Evolutionary conservation across 2,888 invertebrate genomes (phyloP).

Genomic region (Epistrophe grossulariae): DNA sequence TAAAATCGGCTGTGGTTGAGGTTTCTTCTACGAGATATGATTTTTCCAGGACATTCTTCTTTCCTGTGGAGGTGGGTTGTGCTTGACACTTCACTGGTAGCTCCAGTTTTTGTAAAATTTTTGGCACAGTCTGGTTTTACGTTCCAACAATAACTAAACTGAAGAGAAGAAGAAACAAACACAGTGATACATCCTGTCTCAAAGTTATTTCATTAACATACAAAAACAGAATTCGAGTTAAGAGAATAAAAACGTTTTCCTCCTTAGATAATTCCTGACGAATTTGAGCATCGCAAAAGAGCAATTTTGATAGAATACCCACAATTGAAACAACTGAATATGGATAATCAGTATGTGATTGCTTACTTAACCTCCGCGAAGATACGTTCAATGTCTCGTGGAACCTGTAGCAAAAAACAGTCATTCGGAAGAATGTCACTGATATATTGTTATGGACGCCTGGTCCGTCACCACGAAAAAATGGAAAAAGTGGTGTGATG

Average conservation of each 20-base stretch:
- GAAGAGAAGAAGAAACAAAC: constrained; percentile 80
- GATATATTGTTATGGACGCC: no score
- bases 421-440: constrained; percentile 79
- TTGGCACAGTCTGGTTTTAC: constrained; percentile 77
- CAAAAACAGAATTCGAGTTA: constrained; percentile 80
- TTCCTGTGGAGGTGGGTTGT: constrained; percentile 12
- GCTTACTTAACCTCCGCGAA: constrained; percentile 77
- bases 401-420: constrained; percentile 78
- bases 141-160: constrained; percentile 77
- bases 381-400: constrained; percentile 77
- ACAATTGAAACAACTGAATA: constrained; percentile 79
- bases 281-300: constrained; percentile 78
- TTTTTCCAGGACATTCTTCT: constrained; percentile 30
- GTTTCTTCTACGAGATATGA: constrained; percentile 51
- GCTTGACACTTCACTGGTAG: constrained; percentile 79
- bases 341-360: constrained; percentile 76
- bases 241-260: constrained; percentile 78
- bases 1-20: background rate
- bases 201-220: constrained; percentile 78
- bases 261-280: constrained; percentile 79
- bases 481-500: no score
- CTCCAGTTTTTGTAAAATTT: constrained; percentile 74
- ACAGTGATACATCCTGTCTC: constrained; percentile 79
- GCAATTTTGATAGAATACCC: constrained; percentile 80
- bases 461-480: no score